Evolutionary conservation across 2,113 vertebrate species (phyloP), one percentile per base, ranked within the genome.

Genomic region (Prunella himalayana): DNA sequence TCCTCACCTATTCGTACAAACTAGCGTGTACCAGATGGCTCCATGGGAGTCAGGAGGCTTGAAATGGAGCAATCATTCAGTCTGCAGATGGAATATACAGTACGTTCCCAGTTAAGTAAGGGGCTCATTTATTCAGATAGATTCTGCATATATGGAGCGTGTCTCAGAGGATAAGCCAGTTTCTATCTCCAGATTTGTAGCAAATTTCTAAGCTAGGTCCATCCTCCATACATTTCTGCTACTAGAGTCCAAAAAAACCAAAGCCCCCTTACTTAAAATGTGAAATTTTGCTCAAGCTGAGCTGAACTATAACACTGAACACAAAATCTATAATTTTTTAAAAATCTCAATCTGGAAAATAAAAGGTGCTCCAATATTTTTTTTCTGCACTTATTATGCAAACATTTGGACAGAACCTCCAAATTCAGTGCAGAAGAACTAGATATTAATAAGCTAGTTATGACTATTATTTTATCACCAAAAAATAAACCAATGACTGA

Each of bases 41-140:
- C 94, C 97, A 96, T 88, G 95, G 96, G 96, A 96, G 98, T 98
- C 94, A 90, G 96, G 97, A 98, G 98, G 97, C 96, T 98, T 98
- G 94, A 97, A 98, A 97, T 91, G 97, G 97, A 97, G 97, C 95
- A 95, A 97, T 97, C 95, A 95, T 96, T 98, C 97, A 95, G 95
- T 93, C 87, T 97, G 90, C 96, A 97, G 97, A 97, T 98, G 97
- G 97, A 98, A 98, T 94, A 96, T 92, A 94, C 97, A 97, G 91
- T 81, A 92, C 71, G 69, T 87, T 97, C 94, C 95, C 95, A 93
- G 94, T 97, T 98, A 96, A 98, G 97, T 97, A 98, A 98, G 95
- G 95, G 90, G 93, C 95, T 97, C 96, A 95, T 98, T 98, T 98
- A 95, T 98, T 98, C 95, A 92, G 88, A 98, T 91, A 94, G 94